phyloP scores from a whole-genome alignment of 2,113 vertebrate genomes.

The Cyrtonyx montezumae region DNA sequence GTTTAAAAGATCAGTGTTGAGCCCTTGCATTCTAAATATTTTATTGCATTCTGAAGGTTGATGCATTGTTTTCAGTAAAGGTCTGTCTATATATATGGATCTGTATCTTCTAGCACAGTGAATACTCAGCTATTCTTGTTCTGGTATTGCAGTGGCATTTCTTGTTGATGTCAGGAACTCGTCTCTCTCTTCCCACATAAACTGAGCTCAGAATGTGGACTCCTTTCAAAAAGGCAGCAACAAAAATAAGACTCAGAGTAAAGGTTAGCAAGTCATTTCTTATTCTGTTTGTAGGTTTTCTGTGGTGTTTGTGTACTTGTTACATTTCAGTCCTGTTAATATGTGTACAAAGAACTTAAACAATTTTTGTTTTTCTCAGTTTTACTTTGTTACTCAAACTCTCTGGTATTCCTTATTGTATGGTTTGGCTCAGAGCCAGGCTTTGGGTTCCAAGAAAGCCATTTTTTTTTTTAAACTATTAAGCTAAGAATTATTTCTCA shows the following conservation, averaged over 20 bases:
- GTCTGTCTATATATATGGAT: background rate
- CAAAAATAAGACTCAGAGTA: background rate
- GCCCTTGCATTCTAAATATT: background rate
- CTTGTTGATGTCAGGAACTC: background rate
- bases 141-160: background rate
- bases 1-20: background rate
- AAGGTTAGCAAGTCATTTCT: constrained; percentile 9
- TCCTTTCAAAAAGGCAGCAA: background rate
- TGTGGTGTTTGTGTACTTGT: background rate
- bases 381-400: background rate
- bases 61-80: background rate
- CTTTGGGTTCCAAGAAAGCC: background rate
- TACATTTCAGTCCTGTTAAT: background rate
- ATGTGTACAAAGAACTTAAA: background rate
- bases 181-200: background rate
- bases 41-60: background rate
- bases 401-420: background rate
- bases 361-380: background rate
- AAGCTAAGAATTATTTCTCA: background rate
- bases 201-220: background rate
- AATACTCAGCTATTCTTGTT: background rate
- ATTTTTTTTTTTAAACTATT: background rate
- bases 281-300: background rate
- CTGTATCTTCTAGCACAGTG: background rate
- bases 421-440: background rate